Evolutionary conservation across 1,140 invertebrate genomes (phyloP).

Genomic region (Phortica variegata): DNA sequence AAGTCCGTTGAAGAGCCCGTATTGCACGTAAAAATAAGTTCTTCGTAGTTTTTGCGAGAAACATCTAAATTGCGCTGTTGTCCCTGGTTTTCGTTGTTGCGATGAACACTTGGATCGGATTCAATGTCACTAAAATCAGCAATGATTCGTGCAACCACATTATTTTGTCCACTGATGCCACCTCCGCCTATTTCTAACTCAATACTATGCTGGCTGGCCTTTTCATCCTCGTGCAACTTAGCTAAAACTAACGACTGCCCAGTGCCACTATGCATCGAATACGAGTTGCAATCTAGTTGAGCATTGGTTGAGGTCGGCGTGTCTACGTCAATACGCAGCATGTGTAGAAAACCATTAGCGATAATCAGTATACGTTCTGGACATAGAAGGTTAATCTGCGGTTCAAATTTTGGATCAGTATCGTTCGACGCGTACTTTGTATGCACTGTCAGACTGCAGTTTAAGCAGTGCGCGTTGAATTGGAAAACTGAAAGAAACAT

Average conservation of each 20-base stretch:
- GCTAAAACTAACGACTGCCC: slow-evolving; percentile 9
- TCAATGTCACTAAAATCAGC: slow-evolving; percentile 55
- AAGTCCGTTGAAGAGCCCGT: slow-evolving; percentile 9
- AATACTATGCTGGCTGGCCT: neutral
- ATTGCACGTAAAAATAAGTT: slow-evolving; percentile 33
- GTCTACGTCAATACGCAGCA: slow-evolving; percentile 49
- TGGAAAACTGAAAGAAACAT: slow-evolving; percentile 38
- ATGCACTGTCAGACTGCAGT: slow-evolving; percentile 55
- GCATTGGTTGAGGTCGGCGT: slow-evolving; percentile 14
- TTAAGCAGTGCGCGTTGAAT: slow-evolving; percentile 46
- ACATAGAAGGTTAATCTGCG: slow-evolving; percentile 48
- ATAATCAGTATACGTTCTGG: slow-evolving; percentile 50
- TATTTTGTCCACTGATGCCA: slow-evolving; percentile 41
- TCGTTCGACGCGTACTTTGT: slow-evolving; percentile 54
- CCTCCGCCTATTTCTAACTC: slow-evolving; percentile 6
- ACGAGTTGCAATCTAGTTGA: neutral
- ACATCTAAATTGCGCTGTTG: slow-evolving; percentile 16
- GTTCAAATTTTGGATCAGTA: slow-evolving; percentile 48
- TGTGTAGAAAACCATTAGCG: slow-evolving; percentile 54
- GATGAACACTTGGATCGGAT: slow-evolving; percentile 35
- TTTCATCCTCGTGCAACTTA: slow-evolving; percentile 39
- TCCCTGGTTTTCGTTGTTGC: slow-evolving; percentile 17
- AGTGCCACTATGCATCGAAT: slow-evolving; percentile 15
- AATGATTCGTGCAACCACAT: slow-evolving; percentile 49
- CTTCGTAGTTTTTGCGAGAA: slow-evolving; percentile 25